Evolutionary conservation across 2,888 invertebrate genomes (phyloP).

Genomic region (Amorpha juglandis): DNA sequence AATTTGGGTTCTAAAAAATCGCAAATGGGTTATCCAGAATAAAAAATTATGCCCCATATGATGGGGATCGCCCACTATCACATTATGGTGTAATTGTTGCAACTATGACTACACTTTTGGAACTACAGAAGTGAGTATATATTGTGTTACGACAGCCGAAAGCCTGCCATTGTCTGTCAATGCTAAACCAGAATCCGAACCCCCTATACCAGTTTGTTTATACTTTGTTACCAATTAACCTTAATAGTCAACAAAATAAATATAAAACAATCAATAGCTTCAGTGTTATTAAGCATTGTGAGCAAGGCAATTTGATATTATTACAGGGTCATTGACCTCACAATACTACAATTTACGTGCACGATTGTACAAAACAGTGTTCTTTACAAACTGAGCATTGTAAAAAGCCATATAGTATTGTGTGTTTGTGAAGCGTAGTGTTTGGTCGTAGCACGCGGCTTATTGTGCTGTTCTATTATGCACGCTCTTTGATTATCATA

Average conservation of each 20-base stretch:
- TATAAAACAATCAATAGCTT: not conserved
- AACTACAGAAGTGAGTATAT: too few species aligned
- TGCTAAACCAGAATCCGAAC: too few species aligned
- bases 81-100: too few species aligned
- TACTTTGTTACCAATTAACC: not conserved
- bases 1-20: too few species aligned
- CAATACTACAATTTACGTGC: slow-evolving; percentile 52
- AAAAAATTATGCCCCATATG: too few species aligned
- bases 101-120: too few species aligned
- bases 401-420: slow-evolving; percentile 64
- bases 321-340: slow-evolving; percentile 64
- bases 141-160: too few species aligned
- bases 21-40: too few species aligned
- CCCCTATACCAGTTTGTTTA: too few species aligned
- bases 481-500: slow-evolving; percentile 58
- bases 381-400: slow-evolving; percentile 67
- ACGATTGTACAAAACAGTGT: slow-evolving; percentile 59
- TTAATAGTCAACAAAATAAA: not conserved
- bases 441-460: slow-evolving; percentile 35
- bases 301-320: slow-evolving; percentile 29
- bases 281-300: slow-evolving; percentile 2
- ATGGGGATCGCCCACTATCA: too few species aligned
- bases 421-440: slow-evolving; percentile 37
- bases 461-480: slow-evolving; percentile 64
- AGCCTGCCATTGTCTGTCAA: too few species aligned